Conservation (phyloP, 2,888 invertebrate genomes). For the Parthenolecanium corni region DNA sequence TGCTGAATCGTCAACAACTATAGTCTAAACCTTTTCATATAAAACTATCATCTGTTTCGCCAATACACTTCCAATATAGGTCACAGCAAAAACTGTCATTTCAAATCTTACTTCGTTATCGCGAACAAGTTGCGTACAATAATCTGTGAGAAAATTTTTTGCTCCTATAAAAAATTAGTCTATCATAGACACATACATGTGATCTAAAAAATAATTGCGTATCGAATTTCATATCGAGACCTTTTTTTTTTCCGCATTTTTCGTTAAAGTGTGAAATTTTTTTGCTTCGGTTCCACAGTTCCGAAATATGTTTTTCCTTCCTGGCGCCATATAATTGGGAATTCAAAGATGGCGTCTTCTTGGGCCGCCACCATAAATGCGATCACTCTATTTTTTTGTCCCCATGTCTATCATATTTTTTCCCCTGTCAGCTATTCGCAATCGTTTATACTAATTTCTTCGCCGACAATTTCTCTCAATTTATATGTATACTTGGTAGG, state of each 20-base stretch:
- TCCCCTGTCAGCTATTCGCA: background rate
- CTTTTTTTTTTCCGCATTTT: conserved; percentile 3
- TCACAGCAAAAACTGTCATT: too few species aligned
- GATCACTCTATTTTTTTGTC: background rate
- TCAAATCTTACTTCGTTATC: too few species aligned
- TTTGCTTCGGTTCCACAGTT: background rate
- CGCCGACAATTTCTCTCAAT: background rate
- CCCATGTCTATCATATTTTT: background rate
- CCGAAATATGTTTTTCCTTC: background rate
- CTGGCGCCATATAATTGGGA: background rate
- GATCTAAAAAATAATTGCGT: too few species aligned
- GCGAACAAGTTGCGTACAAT: too few species aligned
- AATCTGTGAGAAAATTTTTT: too few species aligned
- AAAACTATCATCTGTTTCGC: too few species aligned
- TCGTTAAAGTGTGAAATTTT: conserved; percentile 24
- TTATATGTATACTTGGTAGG: background rate
- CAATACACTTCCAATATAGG: too few species aligned
- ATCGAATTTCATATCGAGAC: too few species aligned
- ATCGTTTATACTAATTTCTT: background rate
- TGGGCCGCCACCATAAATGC: background rate
- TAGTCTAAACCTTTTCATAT: too few species aligned
- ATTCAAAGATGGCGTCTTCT: background rate
- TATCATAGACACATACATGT: too few species aligned
- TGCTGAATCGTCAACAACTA: too few species aligned
- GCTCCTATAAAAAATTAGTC: too few species aligned